phyloP scores from a whole-genome alignment of 2,797 vertebrate species.

The Lithobates sylvaticus region DNA sequence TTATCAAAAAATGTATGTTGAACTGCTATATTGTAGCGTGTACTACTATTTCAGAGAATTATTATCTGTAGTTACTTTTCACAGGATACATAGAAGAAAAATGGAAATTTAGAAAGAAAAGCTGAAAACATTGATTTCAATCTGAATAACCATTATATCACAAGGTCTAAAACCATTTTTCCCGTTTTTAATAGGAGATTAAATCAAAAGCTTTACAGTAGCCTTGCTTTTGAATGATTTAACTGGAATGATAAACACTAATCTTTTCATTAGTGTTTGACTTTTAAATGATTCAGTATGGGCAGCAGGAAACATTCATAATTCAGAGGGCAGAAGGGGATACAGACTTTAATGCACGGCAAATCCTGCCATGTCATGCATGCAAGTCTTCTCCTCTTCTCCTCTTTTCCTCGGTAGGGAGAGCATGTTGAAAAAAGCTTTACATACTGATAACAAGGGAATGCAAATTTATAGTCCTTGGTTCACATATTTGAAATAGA shows the following conservation, averaged over 20 bases:
- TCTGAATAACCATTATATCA: too few species aligned
- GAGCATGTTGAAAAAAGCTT: not conserved
- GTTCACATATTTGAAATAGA: too few species aligned
- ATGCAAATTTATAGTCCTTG: not conserved
- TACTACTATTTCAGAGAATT: too few species aligned
- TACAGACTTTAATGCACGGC: slow-evolving; percentile 4
- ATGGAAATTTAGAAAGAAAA: not conserved
- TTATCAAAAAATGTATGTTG: not conserved
- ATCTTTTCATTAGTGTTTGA: slow-evolving; percentile 12
- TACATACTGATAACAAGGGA: not conserved
- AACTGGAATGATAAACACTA: not conserved
- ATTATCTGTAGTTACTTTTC: too few species aligned
- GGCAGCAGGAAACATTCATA: slow-evolving; percentile 51
- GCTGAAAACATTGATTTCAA: not conserved
- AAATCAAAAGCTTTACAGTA: not conserved
- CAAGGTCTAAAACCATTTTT: not conserved
- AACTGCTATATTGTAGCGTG: too few species aligned
- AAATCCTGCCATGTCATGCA: not conserved
- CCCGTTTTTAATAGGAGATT: not conserved
- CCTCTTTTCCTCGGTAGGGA: not conserved
- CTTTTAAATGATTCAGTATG: slow-evolving; percentile 42
- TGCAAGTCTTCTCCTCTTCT: not conserved
- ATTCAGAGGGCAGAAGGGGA: slow-evolving; percentile 40
- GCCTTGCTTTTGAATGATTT: not conserved
- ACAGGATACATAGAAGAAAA: not conserved